Evolutionary conservation across 1,140 invertebrate genomes (phyloP).

Genomic region (Piezodorus guildinii): DNA sequence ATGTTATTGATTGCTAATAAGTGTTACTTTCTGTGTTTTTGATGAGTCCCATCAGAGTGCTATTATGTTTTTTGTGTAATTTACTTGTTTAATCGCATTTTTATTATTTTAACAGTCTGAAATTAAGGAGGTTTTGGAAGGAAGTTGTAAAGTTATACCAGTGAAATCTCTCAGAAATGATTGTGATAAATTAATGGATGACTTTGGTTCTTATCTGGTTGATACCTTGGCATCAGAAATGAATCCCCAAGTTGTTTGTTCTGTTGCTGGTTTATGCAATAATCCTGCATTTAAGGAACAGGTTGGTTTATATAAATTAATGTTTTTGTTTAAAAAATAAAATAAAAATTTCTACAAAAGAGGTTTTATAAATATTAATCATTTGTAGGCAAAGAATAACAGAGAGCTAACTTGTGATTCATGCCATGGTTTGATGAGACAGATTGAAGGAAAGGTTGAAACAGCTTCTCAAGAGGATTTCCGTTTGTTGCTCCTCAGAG

Average conservation of each 20-base stretch:
- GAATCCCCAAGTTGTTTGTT: conserved; percentile 54
- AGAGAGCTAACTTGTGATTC: neutral
- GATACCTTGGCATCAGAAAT: conserved; percentile 51
- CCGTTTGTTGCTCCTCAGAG: neutral
- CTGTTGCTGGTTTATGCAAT: conserved; percentile 79
- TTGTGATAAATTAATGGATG: conserved; percentile 68
- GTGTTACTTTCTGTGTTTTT: no score
- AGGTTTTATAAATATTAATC: no score
- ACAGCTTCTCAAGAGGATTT: neutral
- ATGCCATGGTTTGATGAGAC: conserved; percentile 4
- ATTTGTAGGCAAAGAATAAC: no score
- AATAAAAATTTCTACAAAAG: no score
- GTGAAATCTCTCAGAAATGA: conserved; percentile 61
- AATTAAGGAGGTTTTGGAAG: conserved; percentile 76
- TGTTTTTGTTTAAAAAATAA: no score
- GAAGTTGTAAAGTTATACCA: conserved; percentile 65
- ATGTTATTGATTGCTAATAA: no score
- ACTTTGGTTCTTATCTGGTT: conserved; percentile 76
- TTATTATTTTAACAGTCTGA: conserved; percentile 48
- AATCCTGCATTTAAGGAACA: conserved; percentile 33
- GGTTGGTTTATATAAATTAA: neutral
- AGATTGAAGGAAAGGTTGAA: conserved; percentile 6
- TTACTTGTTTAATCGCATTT: no score
- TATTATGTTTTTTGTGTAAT: no score
- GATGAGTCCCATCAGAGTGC: no score